These are phyloP conservation scores for Otolemur crassicaudatus DNA, from an alignment of 2,797 vertebrate genomes.

Conservation along the genomic window DNA sequence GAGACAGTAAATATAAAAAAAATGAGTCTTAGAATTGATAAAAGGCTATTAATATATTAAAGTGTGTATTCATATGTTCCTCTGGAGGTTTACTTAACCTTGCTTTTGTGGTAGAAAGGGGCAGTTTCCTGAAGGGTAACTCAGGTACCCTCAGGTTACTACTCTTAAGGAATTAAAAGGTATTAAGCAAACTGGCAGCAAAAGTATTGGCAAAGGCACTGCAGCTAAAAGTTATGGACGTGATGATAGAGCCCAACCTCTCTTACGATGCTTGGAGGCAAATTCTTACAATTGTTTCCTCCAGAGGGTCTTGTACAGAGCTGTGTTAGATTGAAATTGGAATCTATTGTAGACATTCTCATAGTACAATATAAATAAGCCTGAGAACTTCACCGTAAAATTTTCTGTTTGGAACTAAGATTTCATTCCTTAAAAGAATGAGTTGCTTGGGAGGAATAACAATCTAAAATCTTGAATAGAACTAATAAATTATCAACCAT, in stretches of 20 bases:
- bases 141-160: neutral
- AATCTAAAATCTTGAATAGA: conserved; percentile 1
- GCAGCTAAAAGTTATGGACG: neutral
- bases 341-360: neutral
- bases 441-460: neutral
- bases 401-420: neutral
- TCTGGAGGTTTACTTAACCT: neutral
- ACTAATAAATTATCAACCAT: neutral
- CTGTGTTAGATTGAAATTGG: neutral
- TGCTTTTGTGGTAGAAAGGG: neutral
- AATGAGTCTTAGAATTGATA: neutral
- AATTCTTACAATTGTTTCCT: neutral
- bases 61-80: neutral
- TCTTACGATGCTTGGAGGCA: neutral
- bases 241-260: neutral
- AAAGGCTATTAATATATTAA: neutral
- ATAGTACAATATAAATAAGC: neutral
- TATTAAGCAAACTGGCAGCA: neutral
- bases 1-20: neutral
- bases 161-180: neutral
- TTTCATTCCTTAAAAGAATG: neutral
- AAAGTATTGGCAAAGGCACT: neutral
- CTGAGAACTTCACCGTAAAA: neutral
- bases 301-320: neutral
- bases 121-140: neutral